Base-by-base conservation (phyloP, 1,140 invertebrate species). In the Drosophila bifasciata region DNA sequence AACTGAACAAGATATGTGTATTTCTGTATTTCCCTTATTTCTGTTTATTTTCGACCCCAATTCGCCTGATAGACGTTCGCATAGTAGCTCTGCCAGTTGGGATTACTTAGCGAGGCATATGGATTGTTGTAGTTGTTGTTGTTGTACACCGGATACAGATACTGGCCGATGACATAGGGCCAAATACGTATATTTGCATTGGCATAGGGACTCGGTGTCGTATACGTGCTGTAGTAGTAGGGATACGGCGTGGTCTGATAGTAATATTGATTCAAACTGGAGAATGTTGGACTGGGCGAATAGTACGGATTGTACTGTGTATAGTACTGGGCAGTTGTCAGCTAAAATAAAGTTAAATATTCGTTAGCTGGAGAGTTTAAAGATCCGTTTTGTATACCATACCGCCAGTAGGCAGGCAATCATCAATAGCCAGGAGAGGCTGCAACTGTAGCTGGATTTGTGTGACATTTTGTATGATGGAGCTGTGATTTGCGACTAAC, bases 131-230 rank as follows among this genome's bases (percentile, higher is more conserved):
- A 45, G 44, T 88, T 83, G 21, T 49, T 83, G 19, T 88, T 88
- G 36, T 88, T 79, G 39, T 88, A 88, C 0, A 60, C 57, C 3
- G 83, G 83, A 76, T 88, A 88, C n/a, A 88, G 40, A 60, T 90
- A 90, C 40, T 90, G 86, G 0, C 86, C 86, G 6, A 90, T 86
- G 6, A 90, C 86, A 79, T 86, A 90, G 5, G 86, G 86, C 86
- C 78, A 86, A 21, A 90, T 90, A 6, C 86, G 71, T 50, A 90
- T 90, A 43, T 79, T 60, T 2, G 17, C 43, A 16, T 83, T 81
- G 48, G 8, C 19, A 5, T 77, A 81, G 7, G 69, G 60, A 74
- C 55, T 62, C 7, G 70, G 52, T 19, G 79, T 84, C 6, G 52
- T 59, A 49, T 69, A 80, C 11, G 71, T 85, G 36, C 45, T 58